phyloP scores from a whole-genome alignment of 2,888 invertebrate species.

The Ametastegia equiseti region DNA sequence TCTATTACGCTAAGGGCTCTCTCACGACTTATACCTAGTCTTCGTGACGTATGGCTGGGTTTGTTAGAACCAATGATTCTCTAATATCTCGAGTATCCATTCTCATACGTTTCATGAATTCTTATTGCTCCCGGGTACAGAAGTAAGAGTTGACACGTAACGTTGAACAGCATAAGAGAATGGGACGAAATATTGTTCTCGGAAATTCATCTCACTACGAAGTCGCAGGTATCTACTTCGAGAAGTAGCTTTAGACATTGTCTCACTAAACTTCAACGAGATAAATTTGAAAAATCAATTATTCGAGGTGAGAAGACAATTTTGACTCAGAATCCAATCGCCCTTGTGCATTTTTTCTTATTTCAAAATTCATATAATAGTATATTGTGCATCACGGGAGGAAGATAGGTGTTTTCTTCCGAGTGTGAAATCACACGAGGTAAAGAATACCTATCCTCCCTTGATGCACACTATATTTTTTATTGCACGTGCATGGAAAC shows the following conservation, averaged over 20 bases:
- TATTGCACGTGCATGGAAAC: too few relatives aligned
- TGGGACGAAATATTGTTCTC: not conserved
- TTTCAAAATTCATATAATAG: too few relatives aligned
- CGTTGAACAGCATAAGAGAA: not conserved
- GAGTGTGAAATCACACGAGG: too few relatives aligned
- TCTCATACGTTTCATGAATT: slow-evolving; percentile 29
- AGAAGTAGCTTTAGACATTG: not conserved
- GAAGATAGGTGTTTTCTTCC: too few relatives aligned
- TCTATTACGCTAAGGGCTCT: slow-evolving; percentile 32
- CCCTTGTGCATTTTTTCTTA: too few relatives aligned
- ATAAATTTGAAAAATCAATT: too few relatives aligned
- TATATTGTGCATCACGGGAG: too few relatives aligned
- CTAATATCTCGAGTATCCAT: not conserved
- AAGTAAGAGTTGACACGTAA: not conserved
- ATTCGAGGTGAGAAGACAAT: too few relatives aligned
- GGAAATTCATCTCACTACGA: not conserved
- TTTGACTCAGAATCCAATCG: too few relatives aligned
- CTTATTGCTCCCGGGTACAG: not conserved
- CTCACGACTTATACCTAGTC: too few relatives aligned
- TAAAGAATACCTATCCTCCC: too few relatives aligned
- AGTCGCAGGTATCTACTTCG: not conserved
- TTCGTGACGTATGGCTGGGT: not conserved
- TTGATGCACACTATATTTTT: too few relatives aligned
- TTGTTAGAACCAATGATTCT: slow-evolving; percentile 29
- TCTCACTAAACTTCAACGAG: not conserved